These are phyloP conservation scores for Cyclophora albipunctata DNA, from an alignment of 2,888 invertebrate species.

Conservation along the genomic window DNA sequence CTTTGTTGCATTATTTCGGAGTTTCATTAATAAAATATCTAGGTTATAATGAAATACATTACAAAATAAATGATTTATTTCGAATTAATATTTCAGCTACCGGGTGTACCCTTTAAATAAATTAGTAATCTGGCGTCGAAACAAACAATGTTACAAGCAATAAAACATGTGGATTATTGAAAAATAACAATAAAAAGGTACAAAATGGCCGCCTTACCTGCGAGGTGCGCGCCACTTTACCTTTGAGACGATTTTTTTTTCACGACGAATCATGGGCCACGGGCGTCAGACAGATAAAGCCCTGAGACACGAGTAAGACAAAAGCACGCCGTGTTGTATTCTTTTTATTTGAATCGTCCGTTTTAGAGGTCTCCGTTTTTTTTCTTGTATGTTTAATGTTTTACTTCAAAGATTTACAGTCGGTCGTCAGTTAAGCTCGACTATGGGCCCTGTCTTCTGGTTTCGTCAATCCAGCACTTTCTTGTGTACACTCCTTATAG, in stretches of 20 bases:
- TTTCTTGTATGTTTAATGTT: constrained; percentile 37
- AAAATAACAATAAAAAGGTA: constrained; percentile 55
- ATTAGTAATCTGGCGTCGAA: constrained; percentile 53
- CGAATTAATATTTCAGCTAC: constrained; percentile 37
- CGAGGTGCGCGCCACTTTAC: constrained; percentile 55
- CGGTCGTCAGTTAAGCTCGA: constrained; percentile 22
- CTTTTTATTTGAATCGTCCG: constrained; percentile 64
- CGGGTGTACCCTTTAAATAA: constrained; percentile 45
- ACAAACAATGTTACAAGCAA: constrained; percentile 63
- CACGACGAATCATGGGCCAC: constrained; percentile 16
- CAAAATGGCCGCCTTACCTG: constrained; percentile 66
- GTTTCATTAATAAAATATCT: no score
- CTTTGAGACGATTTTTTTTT: constrained; percentile 33
- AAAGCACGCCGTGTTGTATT: constrained; percentile 58
- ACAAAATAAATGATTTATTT: no score
- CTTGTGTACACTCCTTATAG: constrained; percentile 9
- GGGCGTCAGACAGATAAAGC: constrained; percentile 54
- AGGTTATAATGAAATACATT: no score
- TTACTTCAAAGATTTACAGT: constrained; percentile 44
- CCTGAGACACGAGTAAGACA: constrained; percentile 69
- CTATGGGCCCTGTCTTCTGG: constrained; percentile 23
- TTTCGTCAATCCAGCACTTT: constrained; percentile 30
- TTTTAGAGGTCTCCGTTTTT: constrained; percentile 28
- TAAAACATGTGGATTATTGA: constrained; percentile 70
- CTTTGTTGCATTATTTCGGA: no score